Evolutionary conservation across 2,113 vertebrate species (phyloP).

Genomic region (Thunnus thynnus): DNA sequence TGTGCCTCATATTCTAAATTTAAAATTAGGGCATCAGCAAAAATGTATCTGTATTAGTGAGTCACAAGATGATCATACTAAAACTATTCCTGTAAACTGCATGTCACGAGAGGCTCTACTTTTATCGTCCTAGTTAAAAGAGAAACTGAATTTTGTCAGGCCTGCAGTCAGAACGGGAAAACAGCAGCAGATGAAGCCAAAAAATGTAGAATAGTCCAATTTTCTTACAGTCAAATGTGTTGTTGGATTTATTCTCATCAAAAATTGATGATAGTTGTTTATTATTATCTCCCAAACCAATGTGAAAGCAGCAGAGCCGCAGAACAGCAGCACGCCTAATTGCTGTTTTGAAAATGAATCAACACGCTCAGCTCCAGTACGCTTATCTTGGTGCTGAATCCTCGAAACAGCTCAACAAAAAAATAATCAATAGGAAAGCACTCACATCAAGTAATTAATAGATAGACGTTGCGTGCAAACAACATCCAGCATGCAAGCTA

Average conservation of each 20-base stretch:
- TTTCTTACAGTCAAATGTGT: constrained; percentile 18
- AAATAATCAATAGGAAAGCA: constrained; percentile 20
- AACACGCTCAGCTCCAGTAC: not conserved
- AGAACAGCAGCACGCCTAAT: constrained; percentile 31
- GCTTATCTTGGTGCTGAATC: constrained; percentile 20
- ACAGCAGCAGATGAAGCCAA: constrained; percentile 18
- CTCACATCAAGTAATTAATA: constrained; percentile 29
- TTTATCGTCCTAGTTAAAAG: constrained; percentile 20
- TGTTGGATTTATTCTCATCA: constrained; percentile 62
- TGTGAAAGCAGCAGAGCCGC: constrained; percentile 44
- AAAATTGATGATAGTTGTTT: constrained; percentile 66
- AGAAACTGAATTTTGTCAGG: not conserved
- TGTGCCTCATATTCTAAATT: not conserved
- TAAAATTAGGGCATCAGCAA: not conserved
- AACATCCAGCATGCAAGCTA: constrained; percentile 1
- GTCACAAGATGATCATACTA: constrained; percentile 62
- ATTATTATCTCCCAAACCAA: constrained; percentile 52
- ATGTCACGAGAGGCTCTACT: constrained; percentile 33
- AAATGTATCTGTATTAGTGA: constrained; percentile 39
- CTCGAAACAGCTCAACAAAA: constrained; percentile 21
- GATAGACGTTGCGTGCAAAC: constrained; percentile 10
- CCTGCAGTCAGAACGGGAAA: constrained; percentile 20
- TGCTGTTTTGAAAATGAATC: constrained; percentile 53
- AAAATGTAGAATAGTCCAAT: not conserved
- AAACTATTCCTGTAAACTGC: constrained; percentile 40